Evolutionary conservation across 2,113 vertebrate genomes (phyloP), one percentile per base, ranked within the genome.

Genomic region (Seriola rivoliana): DNA sequence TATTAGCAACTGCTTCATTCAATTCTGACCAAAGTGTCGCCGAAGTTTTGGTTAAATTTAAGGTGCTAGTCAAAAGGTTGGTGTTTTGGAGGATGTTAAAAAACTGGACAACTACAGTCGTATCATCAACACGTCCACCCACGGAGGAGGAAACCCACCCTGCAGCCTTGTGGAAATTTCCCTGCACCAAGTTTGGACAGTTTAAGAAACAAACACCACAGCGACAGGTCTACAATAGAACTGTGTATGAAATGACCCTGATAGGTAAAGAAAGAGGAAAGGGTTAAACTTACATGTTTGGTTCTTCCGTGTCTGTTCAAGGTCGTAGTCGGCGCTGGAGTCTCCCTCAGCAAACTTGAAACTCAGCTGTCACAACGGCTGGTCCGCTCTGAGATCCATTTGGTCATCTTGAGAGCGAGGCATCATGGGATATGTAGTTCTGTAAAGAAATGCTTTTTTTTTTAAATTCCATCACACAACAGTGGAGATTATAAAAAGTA

Each of bases 341-440:
- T 86, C 81, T 62, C 64, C 36, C 40, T 71, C 81, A 16, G 76
- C 54, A 66, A 92, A 92, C 85, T 89, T 78, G 63, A 29, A 40
- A 38, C 87, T 91, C 89, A 90, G 90, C 90, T 92, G 93, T 93
- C 89, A 90, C 36, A 67, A 21, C 84, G 52, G 57, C 54, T 46
- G 34, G 48, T 81, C 65, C 1, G 81, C 69, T 82, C 73, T 32
- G 52, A 36, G 71, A 62, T 85, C 81, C 69, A 65, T 89, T 88
- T 78, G 89, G 90, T 88, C 90, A 88, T 74, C 77, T 48, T 54
- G 52, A n/a, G 8, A 58, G 82, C 62, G 44, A 71, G 13, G 93
- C 68, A 90, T 91, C 46, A 58, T 91, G 93, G 93, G 86, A 87
- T 3, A 60, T 86, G 93, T 80, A 93, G 90, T 93, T 66, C 55